Evolutionary conservation across 2,888 invertebrate genomes (phyloP).

Genomic region (Agonopterix heracliana): DNA sequence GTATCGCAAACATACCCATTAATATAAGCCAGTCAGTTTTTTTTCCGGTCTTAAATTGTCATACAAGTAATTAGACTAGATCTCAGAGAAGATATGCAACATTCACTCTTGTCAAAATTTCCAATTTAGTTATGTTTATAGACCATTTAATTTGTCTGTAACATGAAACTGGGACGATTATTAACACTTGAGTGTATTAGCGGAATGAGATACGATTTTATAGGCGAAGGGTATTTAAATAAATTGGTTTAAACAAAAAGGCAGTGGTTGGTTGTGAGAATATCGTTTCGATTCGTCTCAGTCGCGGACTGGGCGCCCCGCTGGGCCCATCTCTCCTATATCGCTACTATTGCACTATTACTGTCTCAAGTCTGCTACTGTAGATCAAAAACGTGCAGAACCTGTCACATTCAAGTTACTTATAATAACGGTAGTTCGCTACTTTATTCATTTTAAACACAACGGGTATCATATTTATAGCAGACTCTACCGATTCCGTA

Average conservation of each 20-base stretch:
- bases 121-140: slow-evolving; percentile 3
- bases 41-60: slow-evolving; percentile 7
- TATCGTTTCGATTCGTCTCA: slow-evolving; percentile 30
- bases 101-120: not conserved
- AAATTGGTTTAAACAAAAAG: slow-evolving; percentile 39
- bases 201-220: not conserved
- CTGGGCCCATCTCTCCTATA: slow-evolving; percentile 53
- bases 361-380: slow-evolving; percentile 52
- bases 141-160: no score
- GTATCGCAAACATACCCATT: slow-evolving; percentile 38
- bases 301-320: slow-evolving; percentile 40
- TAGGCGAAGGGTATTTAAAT: slow-evolving; percentile 27
- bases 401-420: slow-evolving; percentile 37
- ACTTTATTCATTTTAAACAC: slow-evolving; percentile 24
- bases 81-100: not conserved
- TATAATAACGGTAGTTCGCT: slow-evolving; percentile 34
- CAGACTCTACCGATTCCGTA: not conserved
- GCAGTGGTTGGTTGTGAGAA: slow-evolving; percentile 26
- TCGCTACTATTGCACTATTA: slow-evolving; percentile 55
- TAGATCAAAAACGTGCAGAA: slow-evolving; percentile 52
- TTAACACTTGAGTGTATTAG: no score
- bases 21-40: slow-evolving; percentile 20
- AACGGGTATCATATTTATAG: not conserved
- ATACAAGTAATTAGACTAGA: slow-evolving; percentile 3
- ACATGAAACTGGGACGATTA: no score